Evolutionary conservation across 2,888 invertebrate genomes (phyloP).

Genomic region (Philopedon plagiatum): DNA sequence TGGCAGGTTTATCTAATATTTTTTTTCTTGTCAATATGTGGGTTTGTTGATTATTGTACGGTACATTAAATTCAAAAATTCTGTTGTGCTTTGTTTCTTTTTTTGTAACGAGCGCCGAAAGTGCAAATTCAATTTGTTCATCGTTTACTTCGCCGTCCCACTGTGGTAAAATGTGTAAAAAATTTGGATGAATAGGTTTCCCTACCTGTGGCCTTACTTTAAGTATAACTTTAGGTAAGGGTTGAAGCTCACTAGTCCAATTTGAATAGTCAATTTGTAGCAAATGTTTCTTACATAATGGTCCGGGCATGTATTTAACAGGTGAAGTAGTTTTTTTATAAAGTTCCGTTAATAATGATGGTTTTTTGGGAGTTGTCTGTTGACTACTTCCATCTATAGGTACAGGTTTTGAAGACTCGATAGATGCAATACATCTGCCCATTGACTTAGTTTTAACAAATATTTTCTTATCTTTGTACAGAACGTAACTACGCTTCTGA

Average conservation of each 20-base stretch:
- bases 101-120: slow-evolving; percentile 69
- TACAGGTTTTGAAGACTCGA: slow-evolving; percentile 59
- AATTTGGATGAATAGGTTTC: slow-evolving; percentile 68
- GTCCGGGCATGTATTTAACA: slow-evolving; percentile 73
- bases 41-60: not conserved
- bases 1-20: slow-evolving; percentile 26
- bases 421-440: slow-evolving; percentile 52
- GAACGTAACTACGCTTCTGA: slow-evolving; percentile 53
- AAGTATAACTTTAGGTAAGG: slow-evolving; percentile 71
- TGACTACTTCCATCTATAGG: not conserved
- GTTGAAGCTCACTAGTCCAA: slow-evolving; percentile 69
- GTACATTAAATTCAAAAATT: slow-evolving; percentile 7
- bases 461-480: slow-evolving; percentile 56
- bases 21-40: slow-evolving; percentile 69
- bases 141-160: slow-evolving; percentile 68
- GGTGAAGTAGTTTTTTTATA: slow-evolving; percentile 60
- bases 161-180: slow-evolving; percentile 68
- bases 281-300: slow-evolving; percentile 70
- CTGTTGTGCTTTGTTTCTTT: not conserved
- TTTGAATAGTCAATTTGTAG: slow-evolving; percentile 67
- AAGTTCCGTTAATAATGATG: slow-evolving; percentile 65
- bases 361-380: slow-evolving; percentile 56
- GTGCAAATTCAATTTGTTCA: slow-evolving; percentile 73
- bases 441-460: slow-evolving; percentile 51
- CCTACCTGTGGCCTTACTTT: slow-evolving; percentile 70